Evolutionary conservation across 92 coral and sea anemone species (phyloP).

Genomic region (Phymanthus crucifer): DNA sequence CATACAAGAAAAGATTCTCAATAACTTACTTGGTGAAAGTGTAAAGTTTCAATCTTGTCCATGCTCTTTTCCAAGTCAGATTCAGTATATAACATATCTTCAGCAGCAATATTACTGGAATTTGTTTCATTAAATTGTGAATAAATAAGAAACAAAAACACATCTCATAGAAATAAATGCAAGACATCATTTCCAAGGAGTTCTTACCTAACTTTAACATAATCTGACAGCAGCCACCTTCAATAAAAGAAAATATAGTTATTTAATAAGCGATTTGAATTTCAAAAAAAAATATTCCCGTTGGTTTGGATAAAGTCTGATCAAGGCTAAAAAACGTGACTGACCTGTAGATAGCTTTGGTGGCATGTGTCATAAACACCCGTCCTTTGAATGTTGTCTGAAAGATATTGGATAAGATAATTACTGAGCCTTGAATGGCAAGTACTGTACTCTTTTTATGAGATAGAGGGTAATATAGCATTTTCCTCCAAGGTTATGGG

Average conservation of each 20-base stretch:
- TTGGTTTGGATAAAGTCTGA: not conserved
- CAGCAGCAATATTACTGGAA: constrained; percentile 90
- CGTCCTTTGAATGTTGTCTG: constrained; percentile 97
- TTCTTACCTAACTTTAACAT: constrained; percentile 95
- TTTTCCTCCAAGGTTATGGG: too few species aligned
- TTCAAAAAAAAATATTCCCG: not conserved
- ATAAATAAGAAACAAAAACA: not conserved
- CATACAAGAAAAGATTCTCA: too few species aligned
- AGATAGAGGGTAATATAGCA: too few species aligned
- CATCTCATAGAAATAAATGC: not conserved
- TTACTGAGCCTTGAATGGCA: too few species aligned
- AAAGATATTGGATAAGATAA: not conserved
- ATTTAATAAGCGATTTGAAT: not conserved
- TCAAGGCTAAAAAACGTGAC: not conserved
- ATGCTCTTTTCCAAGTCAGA: constrained; percentile 97
- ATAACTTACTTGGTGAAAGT: constrained; percentile 87
- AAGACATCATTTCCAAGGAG: not conserved
- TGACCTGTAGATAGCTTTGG: constrained; percentile 94
- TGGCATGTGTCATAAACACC: constrained; percentile 98
- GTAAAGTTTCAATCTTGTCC: constrained; percentile 98
- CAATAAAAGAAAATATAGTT: not conserved
- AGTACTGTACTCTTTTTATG: too few species aligned
- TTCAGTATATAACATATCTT: constrained; percentile 92
- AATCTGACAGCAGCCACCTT: constrained; percentile 95
- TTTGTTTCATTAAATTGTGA: too few species aligned